Evolutionary conservation across 1,140 invertebrate genomes (phyloP).

Genomic region (Ptiloglossa arizonensis): DNA sequence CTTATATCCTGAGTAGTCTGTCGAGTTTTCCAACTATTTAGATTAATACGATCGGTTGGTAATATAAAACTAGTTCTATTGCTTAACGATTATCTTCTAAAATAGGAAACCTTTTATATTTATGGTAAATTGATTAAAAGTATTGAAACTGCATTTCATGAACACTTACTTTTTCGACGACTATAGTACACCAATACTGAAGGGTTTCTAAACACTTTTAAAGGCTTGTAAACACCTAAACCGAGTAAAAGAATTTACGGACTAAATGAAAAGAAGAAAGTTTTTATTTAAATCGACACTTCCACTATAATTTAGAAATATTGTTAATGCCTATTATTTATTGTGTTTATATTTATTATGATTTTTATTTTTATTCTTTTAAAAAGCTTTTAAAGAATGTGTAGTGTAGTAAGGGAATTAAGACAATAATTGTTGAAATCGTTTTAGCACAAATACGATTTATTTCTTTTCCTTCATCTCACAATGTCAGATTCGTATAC

Average conservation of each 20-base stretch:
- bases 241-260: background rate
- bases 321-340: no score
- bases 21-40: no score
- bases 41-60: no score
- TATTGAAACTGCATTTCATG: background rate
- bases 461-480: constrained; percentile 6
- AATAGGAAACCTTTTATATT: no score
- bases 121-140: background rate
- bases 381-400: background rate
- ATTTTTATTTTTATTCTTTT: background rate
- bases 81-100: no score
- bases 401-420: background rate
- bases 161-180: background rate
- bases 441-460: constrained; percentile 16
- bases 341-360: no score
- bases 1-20: no score
- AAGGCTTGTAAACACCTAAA: background rate
- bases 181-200: background rate
- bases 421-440: background rate
- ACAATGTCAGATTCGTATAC: background rate
- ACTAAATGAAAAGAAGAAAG: background rate
- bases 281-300: background rate
- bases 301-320: no score
- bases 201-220: constrained; percentile 6
- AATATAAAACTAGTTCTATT: no score